phyloP scores from a whole-genome alignment of 2,888 invertebrate genomes.

The Empis stercorea region DNA sequence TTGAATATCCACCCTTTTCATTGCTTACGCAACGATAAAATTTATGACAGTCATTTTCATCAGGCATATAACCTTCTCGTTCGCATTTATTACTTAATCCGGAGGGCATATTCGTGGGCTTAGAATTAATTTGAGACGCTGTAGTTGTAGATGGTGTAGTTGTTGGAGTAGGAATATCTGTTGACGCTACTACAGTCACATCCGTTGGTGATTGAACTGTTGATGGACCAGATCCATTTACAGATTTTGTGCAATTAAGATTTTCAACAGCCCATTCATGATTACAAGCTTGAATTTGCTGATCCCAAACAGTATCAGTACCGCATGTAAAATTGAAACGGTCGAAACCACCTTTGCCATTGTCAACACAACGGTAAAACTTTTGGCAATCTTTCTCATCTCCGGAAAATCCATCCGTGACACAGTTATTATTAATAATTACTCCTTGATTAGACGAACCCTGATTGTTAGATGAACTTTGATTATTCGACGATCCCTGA shows the following conservation, averaged over 20 bases:
- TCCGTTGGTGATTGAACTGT: constrained; percentile 5
- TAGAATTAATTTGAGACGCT: constrained; percentile 14
- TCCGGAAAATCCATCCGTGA: constrained; percentile 34
- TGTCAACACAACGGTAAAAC: constrained; percentile 54
- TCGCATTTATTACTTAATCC: constrained; percentile 26
- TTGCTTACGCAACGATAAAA: constrained; percentile 55
- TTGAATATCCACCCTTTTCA: constrained; percentile 44
- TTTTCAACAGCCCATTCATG: constrained; percentile 21
- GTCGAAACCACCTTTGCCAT: constrained; percentile 42
- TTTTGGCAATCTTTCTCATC: constrained; percentile 44
- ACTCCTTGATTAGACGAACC: constrained; percentile 9
- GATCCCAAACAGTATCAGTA: constrained; percentile 51
- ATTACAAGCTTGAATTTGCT: constrained; percentile 32
- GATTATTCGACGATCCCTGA: constrained; percentile 5
- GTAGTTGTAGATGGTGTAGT: constrained; percentile 10
- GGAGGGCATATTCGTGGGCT: constrained; percentile 2
- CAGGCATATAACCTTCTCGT: constrained; percentile 35
- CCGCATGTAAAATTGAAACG: constrained; percentile 52
- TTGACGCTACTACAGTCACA: constrained; percentile 5
- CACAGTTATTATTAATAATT: constrained; percentile 25
- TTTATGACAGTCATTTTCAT: constrained; percentile 43
- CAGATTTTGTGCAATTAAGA: constrained; percentile 22
- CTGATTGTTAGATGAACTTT: constrained; percentile 8
- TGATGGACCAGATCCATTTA: not conserved
- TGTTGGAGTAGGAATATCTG: constrained; percentile 3